phyloP scores from a whole-genome alignment of 2,113 vertebrate species.

The Myrmecobius fasciatus region DNA sequence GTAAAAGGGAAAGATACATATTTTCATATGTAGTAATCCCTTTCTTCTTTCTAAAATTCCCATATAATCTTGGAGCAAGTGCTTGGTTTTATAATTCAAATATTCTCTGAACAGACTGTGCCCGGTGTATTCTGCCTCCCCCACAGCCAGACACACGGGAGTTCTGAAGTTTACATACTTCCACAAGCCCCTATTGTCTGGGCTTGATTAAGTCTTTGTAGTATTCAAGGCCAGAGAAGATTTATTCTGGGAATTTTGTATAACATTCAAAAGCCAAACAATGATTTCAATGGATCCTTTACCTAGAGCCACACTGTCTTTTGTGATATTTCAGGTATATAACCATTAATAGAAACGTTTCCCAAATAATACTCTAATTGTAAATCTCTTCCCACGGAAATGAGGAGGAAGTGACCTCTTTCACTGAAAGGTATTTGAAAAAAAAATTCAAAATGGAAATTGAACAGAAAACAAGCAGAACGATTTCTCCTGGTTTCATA shows the following conservation, averaged over 20 bases:
- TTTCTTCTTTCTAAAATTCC: constrained; percentile 45
- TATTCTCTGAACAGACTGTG: constrained; percentile 18
- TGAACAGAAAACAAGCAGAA: constrained; percentile 71
- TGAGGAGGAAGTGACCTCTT: constrained; percentile 31
- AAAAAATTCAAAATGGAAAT: constrained; percentile 69
- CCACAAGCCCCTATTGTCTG: constrained; percentile 59
- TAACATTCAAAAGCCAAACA: constrained; percentile 49
- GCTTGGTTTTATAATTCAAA: constrained; percentile 28
- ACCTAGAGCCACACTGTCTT: constrained; percentile 48
- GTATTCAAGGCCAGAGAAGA: constrained; percentile 59
- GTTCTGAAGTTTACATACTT: constrained; percentile 65
- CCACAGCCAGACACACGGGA: constrained; percentile 40
- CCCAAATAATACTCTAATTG: constrained; percentile 60
- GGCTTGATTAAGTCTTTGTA: constrained; percentile 48
- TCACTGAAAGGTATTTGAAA: constrained; percentile 59
- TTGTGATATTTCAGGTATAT: constrained; percentile 61
- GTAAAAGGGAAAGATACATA: constrained; percentile 20
- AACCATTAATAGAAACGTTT: constrained; percentile 74
- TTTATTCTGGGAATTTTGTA: constrained; percentile 79
- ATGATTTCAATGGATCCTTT: constrained; percentile 52
- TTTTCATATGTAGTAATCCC: constrained; percentile 39
- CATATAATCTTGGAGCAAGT: background rate
- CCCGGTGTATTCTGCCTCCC: constrained; percentile 52
- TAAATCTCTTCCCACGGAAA: constrained; percentile 65
- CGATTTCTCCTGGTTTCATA: constrained; percentile 58